Percentiles rank a stretch among this genome's conserved stretches.
Evolutionary conservation across 2,113 vertebrate genomes (phyloP).

Genomic region (Dermatemys mawii): DNA sequence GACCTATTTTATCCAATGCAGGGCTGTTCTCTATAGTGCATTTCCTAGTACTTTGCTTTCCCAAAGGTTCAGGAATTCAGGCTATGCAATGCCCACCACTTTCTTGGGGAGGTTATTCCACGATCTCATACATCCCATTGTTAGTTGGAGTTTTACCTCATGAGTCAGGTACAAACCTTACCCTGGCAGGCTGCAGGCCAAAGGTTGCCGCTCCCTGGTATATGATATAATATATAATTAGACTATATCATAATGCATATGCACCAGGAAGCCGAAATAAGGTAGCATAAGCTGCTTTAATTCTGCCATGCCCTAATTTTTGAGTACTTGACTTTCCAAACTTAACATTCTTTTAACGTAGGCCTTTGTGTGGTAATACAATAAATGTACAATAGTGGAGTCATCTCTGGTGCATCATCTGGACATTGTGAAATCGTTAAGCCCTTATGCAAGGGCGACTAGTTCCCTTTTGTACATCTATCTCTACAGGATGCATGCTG

Average conservation of each 20-base stretch:
- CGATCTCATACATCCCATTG: neutral
- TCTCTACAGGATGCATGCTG: neutral
- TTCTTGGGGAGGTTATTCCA: neutral
- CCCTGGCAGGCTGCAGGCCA: too few species aligned
- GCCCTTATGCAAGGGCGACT: constrained; percentile 9
- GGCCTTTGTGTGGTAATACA: neutral
- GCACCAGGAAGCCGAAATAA: neutral
- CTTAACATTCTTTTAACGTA: neutral
- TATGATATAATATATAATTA: fast-evolving
- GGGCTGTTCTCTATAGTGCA: neutral
- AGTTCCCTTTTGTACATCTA: constrained; percentile 56
- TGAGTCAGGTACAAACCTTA: too few species aligned
- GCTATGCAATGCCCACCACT: neutral
- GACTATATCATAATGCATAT: neutral
- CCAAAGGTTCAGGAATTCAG: neutral
- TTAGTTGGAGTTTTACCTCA: neutral
- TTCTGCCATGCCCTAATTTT: neutral
- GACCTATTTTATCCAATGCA: neutral
- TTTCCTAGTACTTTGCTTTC: neutral
- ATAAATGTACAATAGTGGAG: neutral
- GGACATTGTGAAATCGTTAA: constrained; percentile 23
- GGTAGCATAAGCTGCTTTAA: neutral
- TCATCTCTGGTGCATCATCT: neutral
- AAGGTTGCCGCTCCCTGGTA: too few species aligned
- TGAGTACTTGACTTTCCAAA: neutral